Percentiles rank a stretch among this genome's conserved stretches.
Conservation (phyloP, 2,888 invertebrate genomes). For the Troides oblongomaculatus region DNA sequence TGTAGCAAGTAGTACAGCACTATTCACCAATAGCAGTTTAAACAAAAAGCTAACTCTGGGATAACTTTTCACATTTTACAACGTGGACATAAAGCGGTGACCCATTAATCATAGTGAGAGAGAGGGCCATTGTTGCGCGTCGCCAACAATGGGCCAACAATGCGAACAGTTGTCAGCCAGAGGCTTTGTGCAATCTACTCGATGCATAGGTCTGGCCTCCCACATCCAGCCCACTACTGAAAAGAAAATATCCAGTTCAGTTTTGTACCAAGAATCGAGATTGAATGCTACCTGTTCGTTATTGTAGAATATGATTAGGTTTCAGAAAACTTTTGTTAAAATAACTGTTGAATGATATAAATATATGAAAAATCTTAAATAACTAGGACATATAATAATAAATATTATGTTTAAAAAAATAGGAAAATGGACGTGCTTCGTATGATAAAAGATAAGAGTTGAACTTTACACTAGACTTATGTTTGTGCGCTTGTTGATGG, state of each 20-base stretch:
- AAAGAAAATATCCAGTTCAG: constrained; percentile 52
- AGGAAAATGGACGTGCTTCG: not conserved
- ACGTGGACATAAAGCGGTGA: constrained; percentile 51
- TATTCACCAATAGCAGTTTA: constrained; percentile 34
- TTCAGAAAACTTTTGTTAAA: not conserved
- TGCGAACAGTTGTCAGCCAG: constrained; percentile 59
- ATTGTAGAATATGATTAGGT: not conserved
- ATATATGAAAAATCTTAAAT: not conserved
- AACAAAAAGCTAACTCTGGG: constrained; percentile 42
- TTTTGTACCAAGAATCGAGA: constrained; percentile 33
- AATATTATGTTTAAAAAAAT: not conserved
- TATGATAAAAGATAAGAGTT: not conserved
- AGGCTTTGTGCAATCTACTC: constrained; percentile 63
- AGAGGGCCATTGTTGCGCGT: constrained; percentile 45
- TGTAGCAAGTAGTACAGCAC: not conserved
- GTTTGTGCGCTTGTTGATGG: too few relatives aligned
- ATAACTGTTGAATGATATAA: not conserved
- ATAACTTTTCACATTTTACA: constrained; percentile 52
- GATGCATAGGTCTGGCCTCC: constrained; percentile 62
- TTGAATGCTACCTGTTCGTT: constrained; percentile 22
- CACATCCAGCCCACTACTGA: constrained; percentile 49
- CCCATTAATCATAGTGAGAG: constrained; percentile 36
- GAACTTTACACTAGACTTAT: too few relatives aligned
- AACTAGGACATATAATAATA: too few relatives aligned
- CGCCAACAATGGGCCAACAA: constrained; percentile 57